Evolutionary conservation across 2,113 vertebrate genomes (phyloP).

Genomic region (Hemichromis elongatus): DNA sequence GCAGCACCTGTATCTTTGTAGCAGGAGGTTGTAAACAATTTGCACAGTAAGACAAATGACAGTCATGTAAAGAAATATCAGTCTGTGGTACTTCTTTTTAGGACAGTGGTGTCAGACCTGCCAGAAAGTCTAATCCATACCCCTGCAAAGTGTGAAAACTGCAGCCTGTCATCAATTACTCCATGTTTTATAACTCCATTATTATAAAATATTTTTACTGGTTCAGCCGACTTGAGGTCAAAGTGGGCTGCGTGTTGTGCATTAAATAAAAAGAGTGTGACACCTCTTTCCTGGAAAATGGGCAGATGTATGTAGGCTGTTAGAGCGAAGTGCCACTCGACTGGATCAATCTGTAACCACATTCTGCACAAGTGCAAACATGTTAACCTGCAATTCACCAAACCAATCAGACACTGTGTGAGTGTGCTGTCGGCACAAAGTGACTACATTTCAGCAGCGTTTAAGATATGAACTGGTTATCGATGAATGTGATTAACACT

Average conservation of each 20-base stretch:
- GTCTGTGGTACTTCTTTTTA: background rate
- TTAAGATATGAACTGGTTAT: background rate
- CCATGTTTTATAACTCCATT: background rate
- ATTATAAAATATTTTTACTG: background rate
- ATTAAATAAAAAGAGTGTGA: background rate
- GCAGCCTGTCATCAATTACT: background rate
- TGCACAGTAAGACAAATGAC: background rate
- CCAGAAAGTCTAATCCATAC: background rate
- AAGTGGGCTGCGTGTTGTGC: background rate
- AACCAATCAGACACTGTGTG: background rate
- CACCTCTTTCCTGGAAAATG: background rate
- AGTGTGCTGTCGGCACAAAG: background rate
- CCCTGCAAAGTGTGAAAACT: background rate
- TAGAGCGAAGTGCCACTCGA: background rate
- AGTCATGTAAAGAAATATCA: background rate
- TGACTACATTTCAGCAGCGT: background rate
- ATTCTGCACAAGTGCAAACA: background rate
- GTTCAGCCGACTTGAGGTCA: background rate
- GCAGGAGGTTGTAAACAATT: background rate
- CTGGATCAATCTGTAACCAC: background rate
- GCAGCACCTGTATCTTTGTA: background rate
- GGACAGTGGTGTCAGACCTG: background rate
- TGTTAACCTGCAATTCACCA: background rate
- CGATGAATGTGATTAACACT: background rate
- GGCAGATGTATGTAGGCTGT: background rate